Percentiles rank a stretch among this genome's conserved stretches.
Evolutionary conservation across 2,113 vertebrate species (phyloP).

Genomic region (Haplochromis burtoni): DNA sequence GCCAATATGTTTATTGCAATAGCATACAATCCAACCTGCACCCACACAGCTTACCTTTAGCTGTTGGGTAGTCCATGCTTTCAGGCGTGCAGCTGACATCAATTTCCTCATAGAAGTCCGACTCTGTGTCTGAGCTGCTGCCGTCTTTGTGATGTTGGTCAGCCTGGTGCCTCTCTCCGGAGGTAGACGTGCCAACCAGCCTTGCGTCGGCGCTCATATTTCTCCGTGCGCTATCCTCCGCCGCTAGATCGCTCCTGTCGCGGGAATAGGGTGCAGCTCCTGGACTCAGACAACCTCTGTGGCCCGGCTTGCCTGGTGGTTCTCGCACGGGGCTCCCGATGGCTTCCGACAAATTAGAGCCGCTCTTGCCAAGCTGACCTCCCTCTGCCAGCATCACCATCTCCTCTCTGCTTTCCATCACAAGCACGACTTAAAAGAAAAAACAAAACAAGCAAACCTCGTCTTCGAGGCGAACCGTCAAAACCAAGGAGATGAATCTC

Average conservation of each 20-base stretch:
- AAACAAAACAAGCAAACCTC: neutral
- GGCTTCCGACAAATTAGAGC: constrained; percentile 77
- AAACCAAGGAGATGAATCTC: constrained; percentile 14
- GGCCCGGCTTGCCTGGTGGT: constrained; percentile 78
- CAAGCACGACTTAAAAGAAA: neutral
- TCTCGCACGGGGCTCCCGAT: constrained; percentile 75
- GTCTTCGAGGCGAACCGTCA: constrained; percentile 17
- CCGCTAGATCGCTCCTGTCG: constrained; percentile 67
- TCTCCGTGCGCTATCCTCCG: constrained; percentile 72
- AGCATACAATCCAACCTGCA: neutral
- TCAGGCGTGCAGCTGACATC: constrained; percentile 98
- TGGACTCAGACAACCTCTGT: constrained; percentile 80
- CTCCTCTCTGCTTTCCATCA: constrained; percentile 92
- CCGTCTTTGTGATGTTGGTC: constrained; percentile 80
- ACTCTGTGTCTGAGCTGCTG: constrained; percentile 96
- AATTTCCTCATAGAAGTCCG: constrained; percentile 99
- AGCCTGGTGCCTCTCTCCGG: constrained; percentile 55
- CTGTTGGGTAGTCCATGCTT: constrained; percentile 86
- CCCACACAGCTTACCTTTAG: constrained; percentile 78
- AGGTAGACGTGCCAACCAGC: constrained; percentile 69
- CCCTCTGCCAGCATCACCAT: constrained; percentile 87
- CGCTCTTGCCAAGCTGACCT: constrained; percentile 82
- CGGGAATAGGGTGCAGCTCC: constrained; percentile 73
- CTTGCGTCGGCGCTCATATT: constrained; percentile 76
- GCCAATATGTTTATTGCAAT: neutral